Percentiles rank a stretch among this genome's conserved stretches.
Evolutionary conservation across 2,797 vertebrate species (phyloP).

Genomic region (Odontamblyopus rebecca): DNA sequence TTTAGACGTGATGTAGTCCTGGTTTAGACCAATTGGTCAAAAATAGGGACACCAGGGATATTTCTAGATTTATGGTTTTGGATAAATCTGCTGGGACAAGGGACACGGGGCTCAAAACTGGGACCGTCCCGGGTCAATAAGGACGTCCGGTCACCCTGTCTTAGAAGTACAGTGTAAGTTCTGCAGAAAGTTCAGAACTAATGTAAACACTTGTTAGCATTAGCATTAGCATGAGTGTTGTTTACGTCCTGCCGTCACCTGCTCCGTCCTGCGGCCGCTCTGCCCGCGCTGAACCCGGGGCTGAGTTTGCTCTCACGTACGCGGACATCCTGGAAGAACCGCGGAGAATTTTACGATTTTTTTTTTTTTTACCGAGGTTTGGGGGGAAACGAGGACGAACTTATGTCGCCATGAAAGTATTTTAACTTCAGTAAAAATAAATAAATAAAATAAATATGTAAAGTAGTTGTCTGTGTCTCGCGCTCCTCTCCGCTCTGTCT

Average conservation of each 20-base stretch:
- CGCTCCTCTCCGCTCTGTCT: slow-evolving; percentile 4
- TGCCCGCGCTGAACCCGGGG: slow-evolving; percentile 23
- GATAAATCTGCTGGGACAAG: too few species aligned
- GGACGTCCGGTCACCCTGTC: too few species aligned
- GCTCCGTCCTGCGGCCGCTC: background rate
- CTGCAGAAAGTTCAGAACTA: background rate
- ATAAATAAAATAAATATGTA: background rate
- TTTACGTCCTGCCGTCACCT: slow-evolving; percentile 29
- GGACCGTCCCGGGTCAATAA: too few species aligned
- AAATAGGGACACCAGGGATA: too few species aligned
- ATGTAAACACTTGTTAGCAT: background rate
- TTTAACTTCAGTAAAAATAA: background rate
- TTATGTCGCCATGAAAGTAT: background rate
- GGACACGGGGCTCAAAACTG: too few species aligned
- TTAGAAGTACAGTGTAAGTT: background rate
- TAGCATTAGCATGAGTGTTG: background rate
- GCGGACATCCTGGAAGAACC: slow-evolving; percentile 38
- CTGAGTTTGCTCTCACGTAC: slow-evolving; percentile 30
- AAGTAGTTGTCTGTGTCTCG: background rate
- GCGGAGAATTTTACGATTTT: background rate
- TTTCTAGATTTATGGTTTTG: too few species aligned
- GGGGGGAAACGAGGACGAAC: accelerated
- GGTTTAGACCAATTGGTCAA: too few species aligned
- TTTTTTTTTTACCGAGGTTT: background rate
- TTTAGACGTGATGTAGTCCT: too few species aligned